Base-by-base conservation (phyloP, 2,113 vertebrate species). In the Scalopus aquaticus region DNA sequence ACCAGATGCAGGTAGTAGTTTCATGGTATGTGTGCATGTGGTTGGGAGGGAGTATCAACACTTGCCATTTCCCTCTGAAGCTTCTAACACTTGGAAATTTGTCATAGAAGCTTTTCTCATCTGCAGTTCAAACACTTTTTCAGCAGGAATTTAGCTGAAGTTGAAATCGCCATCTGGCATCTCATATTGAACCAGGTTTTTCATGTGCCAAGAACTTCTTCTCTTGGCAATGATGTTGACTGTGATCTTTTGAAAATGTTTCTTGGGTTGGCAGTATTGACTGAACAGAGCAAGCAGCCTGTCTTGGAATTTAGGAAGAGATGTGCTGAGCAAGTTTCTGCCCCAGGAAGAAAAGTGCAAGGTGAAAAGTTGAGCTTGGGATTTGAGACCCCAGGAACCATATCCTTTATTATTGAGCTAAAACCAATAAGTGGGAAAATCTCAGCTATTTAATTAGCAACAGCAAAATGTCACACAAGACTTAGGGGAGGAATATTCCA, bases 101-200 rank as follows among this genome's bases (percentile, higher is more conserved):
- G 96, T 97, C 97, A 88, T 28, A 74, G 92, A 74, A 95, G 95
- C 92, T 90, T 92, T 94, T 97, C 95, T 97, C 97, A 93, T 97
- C 92, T 96, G 94, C 92, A 95, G 96, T 90, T 96, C 95, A 93
- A 94, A 97, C 84, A 93, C 96, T 95, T 96, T 88, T 96, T 82
- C 95, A 95, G 96, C 81, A 95, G 95, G 94, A 97, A 97, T 96
- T 84, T 81, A 97, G 92, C 90, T 96, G 92, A 96, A 97, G 96
- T 93, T 77, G 92, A 97, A 97, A 95, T 95, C 92, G 78, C 97
- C 97, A 97, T 97, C 97, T 97, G 97, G 90, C 26, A 74, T 77
- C 92, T 97, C 97, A 97, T 91, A 97, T 95, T 97, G 97, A 97
- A 97, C 92, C 67, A 84, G 88, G 65, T 78, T 87, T 73, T 69